A percentile compares a stretch with the other conserved stretches of the same genome.
phyloP scores from a whole-genome alignment of 2,888 invertebrate species.

The Octonoba sinensis region DNA sequence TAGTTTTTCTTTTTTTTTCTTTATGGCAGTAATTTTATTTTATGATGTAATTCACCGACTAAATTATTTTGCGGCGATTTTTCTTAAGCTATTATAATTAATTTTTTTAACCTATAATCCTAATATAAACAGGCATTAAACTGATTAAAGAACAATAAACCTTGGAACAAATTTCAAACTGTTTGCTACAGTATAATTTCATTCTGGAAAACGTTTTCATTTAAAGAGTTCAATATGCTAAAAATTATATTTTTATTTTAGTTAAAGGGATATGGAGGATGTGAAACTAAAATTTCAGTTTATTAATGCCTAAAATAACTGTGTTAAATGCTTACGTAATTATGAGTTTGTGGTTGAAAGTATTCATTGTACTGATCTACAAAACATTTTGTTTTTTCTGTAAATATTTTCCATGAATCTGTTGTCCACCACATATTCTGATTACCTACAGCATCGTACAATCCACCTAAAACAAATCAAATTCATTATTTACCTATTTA shows the following conservation, averaged over 20 bases:
- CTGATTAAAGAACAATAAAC: too few species aligned
- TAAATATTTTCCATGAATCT: constrained; percentile 60
- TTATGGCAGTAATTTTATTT: too few species aligned
- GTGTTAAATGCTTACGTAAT: constrained; percentile 23
- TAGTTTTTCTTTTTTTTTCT: too few species aligned
- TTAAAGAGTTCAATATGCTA: neutral
- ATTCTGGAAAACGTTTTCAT: too few species aligned
- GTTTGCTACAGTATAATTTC: too few species aligned
- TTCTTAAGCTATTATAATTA: too few species aligned
- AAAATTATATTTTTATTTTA: neutral
- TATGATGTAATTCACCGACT: too few species aligned
- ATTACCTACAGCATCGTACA: constrained; percentile 64
- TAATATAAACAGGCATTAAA: too few species aligned
- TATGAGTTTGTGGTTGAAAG: constrained; percentile 23
- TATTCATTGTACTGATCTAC: constrained; percentile 65
- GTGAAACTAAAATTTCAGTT: neutral
- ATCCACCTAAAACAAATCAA: constrained; percentile 21
- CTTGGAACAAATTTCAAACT: too few species aligned
- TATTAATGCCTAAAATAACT: neutral
- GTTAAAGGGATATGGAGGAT: neutral
- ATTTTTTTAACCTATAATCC: too few species aligned
- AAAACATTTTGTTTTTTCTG: constrained; percentile 59
- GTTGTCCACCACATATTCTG: constrained; percentile 65
- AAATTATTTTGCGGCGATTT: too few species aligned
- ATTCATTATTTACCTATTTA: too few species aligned